These are phyloP conservation scores for Gymnoscelis rufifasciata DNA, from an alignment of 2,888 invertebrate genomes.

Conservation along the genomic window DNA sequence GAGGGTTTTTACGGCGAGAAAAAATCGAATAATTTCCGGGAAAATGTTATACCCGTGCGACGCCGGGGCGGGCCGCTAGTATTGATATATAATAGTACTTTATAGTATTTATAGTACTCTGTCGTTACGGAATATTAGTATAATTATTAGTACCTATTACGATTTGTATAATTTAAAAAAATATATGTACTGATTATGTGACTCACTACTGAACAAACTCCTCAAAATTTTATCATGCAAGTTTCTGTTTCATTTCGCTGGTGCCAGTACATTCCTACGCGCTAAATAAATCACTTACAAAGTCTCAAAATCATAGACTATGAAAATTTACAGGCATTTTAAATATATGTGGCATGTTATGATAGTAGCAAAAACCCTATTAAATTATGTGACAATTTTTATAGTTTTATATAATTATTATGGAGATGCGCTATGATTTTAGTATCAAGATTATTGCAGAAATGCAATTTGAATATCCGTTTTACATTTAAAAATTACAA, in stretches of 20 bases:
- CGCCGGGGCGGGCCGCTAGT: too few relatives aligned
- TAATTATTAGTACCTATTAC: too few relatives aligned
- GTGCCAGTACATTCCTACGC: background rate
- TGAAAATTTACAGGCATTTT: slow-evolving; percentile 19
- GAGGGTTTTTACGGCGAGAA: too few relatives aligned
- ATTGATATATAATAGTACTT: too few relatives aligned
- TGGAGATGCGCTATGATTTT: background rate
- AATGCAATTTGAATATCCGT: background rate
- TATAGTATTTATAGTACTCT: too few relatives aligned
- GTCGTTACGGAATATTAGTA: too few relatives aligned
- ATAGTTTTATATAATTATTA: slow-evolving; percentile 10
- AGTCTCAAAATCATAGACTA: slow-evolving; percentile 17
- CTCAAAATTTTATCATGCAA: background rate
- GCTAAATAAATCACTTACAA: slow-evolving; percentile 15
- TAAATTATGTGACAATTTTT: slow-evolving; percentile 32
- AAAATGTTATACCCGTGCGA: too few relatives aligned
- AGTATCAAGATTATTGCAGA: background rate
- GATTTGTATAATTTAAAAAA: too few relatives aligned
- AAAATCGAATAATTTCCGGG: too few relatives aligned
- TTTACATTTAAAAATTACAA: background rate
- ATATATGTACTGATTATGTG: too few relatives aligned
- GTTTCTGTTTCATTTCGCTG: background rate
- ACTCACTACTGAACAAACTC: too few relatives aligned
- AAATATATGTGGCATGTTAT: slow-evolving; percentile 29
- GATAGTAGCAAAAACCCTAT: slow-evolving; percentile 25